Base-by-base conservation (phyloP, 2,113 vertebrate genomes). In the Mesocricetus auratus region DNA sequence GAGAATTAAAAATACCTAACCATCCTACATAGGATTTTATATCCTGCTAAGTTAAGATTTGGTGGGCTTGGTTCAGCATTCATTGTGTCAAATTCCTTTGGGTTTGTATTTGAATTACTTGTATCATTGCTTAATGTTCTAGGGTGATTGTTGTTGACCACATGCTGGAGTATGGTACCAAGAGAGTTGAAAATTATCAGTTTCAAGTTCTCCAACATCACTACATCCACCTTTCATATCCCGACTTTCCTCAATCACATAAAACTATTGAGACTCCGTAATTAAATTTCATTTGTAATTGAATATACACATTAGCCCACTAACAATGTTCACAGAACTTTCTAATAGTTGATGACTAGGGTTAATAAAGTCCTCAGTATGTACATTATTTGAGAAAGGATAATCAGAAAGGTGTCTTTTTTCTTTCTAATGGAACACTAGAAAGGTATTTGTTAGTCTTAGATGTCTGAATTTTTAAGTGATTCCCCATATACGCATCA, bases 391-490 rank as follows among this genome's bases (percentile, higher is more conserved):
- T 24, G 69, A 58, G 53, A 75, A 82, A 93, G 93, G 95, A 53
- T 47, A 96, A 50, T 81, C 62, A 81, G 74, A 88, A 97, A 93
- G 88, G 66, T 42, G 2, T 58, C 68, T 88, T 86, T 79, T 26
- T 68, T 87, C 69, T 96, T 96, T 29, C 82, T 81, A 94, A 74
- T 53, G 45, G 53, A 96, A 90, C 64, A 53, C 24, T 56, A 94
- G 56, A 86, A 90, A 91, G 45, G 5, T 60, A 89, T 87, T 94
- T 95, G 39, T 92, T 93, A 89, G 47, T 45, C 24, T 93, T 53
- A 91, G 81, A 86, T 96, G 13, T 95, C 60, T 91, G 33, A 39
- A 82, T 69, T 93, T 95, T 95, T 87, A 56, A 94, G 29, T 33
- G 56, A 29, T 60, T 47, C 45, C 5, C 33, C 31, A 56, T 3